Evolutionary conservation across 2,888 invertebrate species (phyloP).

Genomic region (Stenodera caucasica): DNA sequence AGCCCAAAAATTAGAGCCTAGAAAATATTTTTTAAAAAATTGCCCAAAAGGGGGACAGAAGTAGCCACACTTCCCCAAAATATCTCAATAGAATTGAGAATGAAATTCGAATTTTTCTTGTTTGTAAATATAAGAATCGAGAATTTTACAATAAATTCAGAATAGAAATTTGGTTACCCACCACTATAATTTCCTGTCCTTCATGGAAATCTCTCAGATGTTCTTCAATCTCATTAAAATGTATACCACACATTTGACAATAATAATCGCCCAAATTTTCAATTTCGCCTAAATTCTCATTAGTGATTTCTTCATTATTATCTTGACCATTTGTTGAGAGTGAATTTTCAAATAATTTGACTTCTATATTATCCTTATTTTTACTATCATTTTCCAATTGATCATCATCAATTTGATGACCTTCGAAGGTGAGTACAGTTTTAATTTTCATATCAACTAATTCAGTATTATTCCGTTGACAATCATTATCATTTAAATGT

Average conservation of each 20-base stretch:
- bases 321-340: slow-evolving; percentile 13
- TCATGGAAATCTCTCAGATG: slow-evolving; percentile 68
- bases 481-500: slow-evolving; percentile 58
- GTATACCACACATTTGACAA: slow-evolving; percentile 67
- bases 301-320: slow-evolving; percentile 23
- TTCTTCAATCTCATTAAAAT: slow-evolving; percentile 66
- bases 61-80: too few species aligned
- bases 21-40: too few species aligned
- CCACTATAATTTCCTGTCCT: slow-evolving; percentile 69
- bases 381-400: slow-evolving; percentile 29
- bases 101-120: too few species aligned
- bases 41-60: too few species aligned
- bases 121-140: too few species aligned
- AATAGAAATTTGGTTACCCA: slow-evolving; percentile 23
- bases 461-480: slow-evolving; percentile 25
- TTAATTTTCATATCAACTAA: background rate
- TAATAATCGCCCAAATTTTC: slow-evolving; percentile 58
- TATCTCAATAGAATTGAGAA: too few species aligned
- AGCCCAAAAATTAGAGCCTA: too few species aligned
- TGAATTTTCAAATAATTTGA: slow-evolving; percentile 17
- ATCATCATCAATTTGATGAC: slow-evolving; percentile 10
- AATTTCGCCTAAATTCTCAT: slow-evolving; percentile 29
- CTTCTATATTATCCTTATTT: slow-evolving; percentile 34
- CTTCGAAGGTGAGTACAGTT: slow-evolving; percentile 7
- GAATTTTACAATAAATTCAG: too few species aligned